Conservation (phyloP, 2,797 vertebrate species). For the Mastacembelus armatus region DNA sequence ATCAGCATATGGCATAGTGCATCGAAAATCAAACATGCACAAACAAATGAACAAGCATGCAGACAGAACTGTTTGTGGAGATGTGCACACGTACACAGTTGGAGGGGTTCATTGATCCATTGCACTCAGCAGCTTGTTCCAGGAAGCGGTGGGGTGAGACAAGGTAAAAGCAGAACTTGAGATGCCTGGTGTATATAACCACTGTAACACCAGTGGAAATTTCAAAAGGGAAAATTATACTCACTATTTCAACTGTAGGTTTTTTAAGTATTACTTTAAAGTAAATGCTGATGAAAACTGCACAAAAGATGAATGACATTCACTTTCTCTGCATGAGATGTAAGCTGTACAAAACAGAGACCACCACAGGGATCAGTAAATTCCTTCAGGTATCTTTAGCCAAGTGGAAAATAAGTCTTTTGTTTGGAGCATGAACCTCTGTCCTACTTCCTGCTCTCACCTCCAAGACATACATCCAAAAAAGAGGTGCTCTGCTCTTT, state of each 20-base stretch:
- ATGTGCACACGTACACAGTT: slow-evolving; percentile 16
- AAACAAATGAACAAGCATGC: background rate
- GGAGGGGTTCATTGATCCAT: slow-evolving; percentile 55
- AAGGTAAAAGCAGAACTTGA: slow-evolving; percentile 32
- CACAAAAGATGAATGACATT: background rate
- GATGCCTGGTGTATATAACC: slow-evolving; percentile 26
- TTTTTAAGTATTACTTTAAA: background rate
- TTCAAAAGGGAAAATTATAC: slow-evolving; percentile 12
- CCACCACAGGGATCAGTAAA: background rate
- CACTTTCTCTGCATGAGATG: background rate
- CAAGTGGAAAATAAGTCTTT: background rate
- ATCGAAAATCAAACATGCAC: slow-evolving; percentile 1
- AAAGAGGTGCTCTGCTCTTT: background rate
- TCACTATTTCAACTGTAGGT: background rate
- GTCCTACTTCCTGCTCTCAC: slow-evolving; percentile 9
- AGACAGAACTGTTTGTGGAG: background rate
- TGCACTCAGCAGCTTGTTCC: slow-evolving; percentile 57
- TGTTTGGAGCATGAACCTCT: background rate
- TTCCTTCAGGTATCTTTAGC: background rate
- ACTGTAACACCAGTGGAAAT: slow-evolving; percentile 11
- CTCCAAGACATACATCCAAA: slow-evolving; percentile 6
- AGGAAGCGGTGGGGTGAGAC: slow-evolving; percentile 46
- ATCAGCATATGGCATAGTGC: too few relatives aligned
- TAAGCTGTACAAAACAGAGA: background rate
- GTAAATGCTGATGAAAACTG: slow-evolving; percentile 5